Base-by-base conservation (phyloP, 2,113 vertebrate genomes). In the Cranoglanis bouderius region DNA sequence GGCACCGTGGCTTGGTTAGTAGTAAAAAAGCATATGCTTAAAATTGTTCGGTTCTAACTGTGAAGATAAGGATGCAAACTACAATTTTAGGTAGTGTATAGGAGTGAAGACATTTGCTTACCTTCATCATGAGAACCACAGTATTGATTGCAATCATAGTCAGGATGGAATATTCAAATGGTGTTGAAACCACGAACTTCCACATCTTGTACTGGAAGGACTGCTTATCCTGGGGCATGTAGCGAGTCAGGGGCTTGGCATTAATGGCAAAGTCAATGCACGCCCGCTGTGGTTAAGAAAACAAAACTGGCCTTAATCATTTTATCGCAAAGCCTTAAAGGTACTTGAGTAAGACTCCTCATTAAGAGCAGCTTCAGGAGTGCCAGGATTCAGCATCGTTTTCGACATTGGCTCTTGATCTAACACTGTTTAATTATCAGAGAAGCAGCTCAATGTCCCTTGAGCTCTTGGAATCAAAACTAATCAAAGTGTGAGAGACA, bases 81-180 rank as follows among this genome's bases (percentile, higher is more conserved):
- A 40, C 59, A 53, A 24, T 24, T 10, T 82, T 61, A 35, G 1
- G 38, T 35, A n/a, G 49, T 16, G 51, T 29, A 80, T 32, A 51
- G 24, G 26, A 53, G 40, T 38, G 40, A 67, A 65, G 13, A 14
- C 63, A 24, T 32, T 10, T 53, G 82, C 94, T 90, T 92, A 99
- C 98, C 98, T 99, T 99, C 98, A 99, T 99, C 98, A 99, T 99
- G 81, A 99, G 96, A 87, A 99, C 98, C 12, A 98, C 96, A 0
- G 98, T 99, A 92, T 99, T 99, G 94, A 99, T 96, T 3, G 98
- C 98, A 0, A 99, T 99, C 95, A 99, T 96, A 89, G 97, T 97
- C 97, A 99, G 98, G 93, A 99, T 99, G 93, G 98, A 98, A 90
- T 99, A 99, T 90, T 99, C 98, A 2, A 99, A 99, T 40, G 98